Evolutionary conservation across 2,797 vertebrate genomes (phyloP).

Genomic region (Streptopelia turtur): DNA sequence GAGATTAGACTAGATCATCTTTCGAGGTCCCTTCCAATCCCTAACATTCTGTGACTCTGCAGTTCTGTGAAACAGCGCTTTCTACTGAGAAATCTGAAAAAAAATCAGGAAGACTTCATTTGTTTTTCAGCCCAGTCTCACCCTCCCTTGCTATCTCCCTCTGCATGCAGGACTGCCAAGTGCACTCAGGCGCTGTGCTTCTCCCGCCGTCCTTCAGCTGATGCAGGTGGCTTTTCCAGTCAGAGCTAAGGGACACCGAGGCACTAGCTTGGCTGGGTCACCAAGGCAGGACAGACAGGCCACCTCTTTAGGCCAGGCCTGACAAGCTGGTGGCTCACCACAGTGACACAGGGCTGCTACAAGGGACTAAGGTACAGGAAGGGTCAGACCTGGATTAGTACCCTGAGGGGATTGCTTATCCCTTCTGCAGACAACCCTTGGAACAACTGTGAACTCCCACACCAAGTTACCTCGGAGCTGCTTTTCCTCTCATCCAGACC

Average conservation of each 20-base stretch:
- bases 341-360: not conserved
- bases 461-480: not conserved
- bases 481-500: not conserved
- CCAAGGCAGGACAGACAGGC: not conserved
- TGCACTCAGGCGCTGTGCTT: not conserved
- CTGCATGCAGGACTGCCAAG: fast-evolving
- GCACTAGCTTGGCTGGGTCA: not conserved
- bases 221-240: not conserved
- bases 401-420: not conserved
- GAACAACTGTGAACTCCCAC: fast-evolving
- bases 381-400: not conserved
- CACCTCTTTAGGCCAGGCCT: not conserved
- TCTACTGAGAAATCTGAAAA: not conserved
- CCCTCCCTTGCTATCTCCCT: not conserved
- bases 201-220: not conserved
- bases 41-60: too few relatives aligned
- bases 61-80: not conserved
- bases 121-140: not conserved
- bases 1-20: too few relatives aligned
- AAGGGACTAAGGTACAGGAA: not conserved
- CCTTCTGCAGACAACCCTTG: too few relatives aligned
- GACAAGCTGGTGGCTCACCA: not conserved
- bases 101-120: not conserved
- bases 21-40: too few relatives aligned
- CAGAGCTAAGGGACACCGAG: not conserved